Evolutionary conservation across 1,140 invertebrate species (phyloP), one percentile per base, ranked within the genome.

Genomic region (Drosophila cardini): DNA sequence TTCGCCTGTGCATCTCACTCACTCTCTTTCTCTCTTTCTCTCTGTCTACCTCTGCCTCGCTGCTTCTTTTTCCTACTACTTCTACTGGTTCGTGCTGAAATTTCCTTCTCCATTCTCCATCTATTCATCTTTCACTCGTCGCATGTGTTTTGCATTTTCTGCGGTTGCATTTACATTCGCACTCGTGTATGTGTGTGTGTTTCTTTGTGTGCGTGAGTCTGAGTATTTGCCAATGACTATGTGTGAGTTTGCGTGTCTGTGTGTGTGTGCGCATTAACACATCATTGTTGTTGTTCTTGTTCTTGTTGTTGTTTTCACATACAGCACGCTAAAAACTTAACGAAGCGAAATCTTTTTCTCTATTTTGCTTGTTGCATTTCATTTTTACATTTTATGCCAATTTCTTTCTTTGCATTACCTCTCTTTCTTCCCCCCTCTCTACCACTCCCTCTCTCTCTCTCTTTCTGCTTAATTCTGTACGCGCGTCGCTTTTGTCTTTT

Each of bases 111-210:
- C 50, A 52, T 50, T 30, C 43, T 55, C 7, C 43, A 34, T 45
- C 18, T 48, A 55, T 50, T 10, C 46, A 36, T 46, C 34, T 53
- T 42, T 38, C 40, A 26, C 11, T 69, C 34, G 45, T 61, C 69
- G 72, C 83, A 78, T 81, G 82, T 86, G 71, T 76, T 85, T 78
- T 86, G 82, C 82, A 86, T 86, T 86, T 81, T 78, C 72, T 81
- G 82, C 67, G 75, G 83, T 78, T 72, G 48, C 63, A 65, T 67
- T 71, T 72, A 43, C 40, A 65, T 30, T 52, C 45, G 34, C 48
- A 26, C 70, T 13, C 26, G 32, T 18, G 10, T 45, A 13, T 60
- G 32, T 48, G 11, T n/a, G 15, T 11, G 11, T 48, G 16, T 30
- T 26, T 53, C 16, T 62, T 26, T 53, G 26, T 62, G 10, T 38